Evolutionary conservation across 2,888 invertebrate genomes (phyloP), one percentile per base, ranked within the genome.

Genomic region (Megaustenia siamemsis): DNA sequence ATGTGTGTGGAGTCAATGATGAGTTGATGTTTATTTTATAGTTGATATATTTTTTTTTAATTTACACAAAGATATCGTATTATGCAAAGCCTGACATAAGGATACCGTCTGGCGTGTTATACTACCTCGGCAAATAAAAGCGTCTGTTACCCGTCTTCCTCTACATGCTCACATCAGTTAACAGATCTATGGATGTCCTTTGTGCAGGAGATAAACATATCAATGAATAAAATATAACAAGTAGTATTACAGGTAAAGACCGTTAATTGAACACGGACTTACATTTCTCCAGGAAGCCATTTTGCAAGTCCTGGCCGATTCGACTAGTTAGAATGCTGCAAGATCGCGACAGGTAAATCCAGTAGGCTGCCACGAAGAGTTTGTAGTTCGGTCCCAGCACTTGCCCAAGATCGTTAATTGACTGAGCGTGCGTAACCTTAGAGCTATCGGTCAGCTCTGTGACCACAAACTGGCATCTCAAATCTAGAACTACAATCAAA

Each of bases 291-390:
- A 77, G 32, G 1, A 40, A 43, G 4, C 75, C 63, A 32, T 28
- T 38, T 5, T 1, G n/a, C 21, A 76, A 28, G n/a, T 83, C 83
- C 5, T 66, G 18, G 24, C 0, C 28, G 28, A 83, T 45, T 21
- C 32, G 66, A 10, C 8, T 24, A 35, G 45, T 43, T 2, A 83
- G 53, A 8, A 53, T 35, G 43, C 68, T 56, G 38, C 83, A 83
- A 2, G 68, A n/a, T 35, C 53, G 1, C 24, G 53, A 5, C 53
- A 83, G 21, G 45, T n/a, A 83, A 15, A 68, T 45, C 83, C 83
- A 83, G 56, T 83, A 83, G 1, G 53, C 66, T 24, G 83, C 83
- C n/a, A 83, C 68, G n/a, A 83, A 83, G 1, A 83, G 28, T 5
- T 35, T 76, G 56, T 43, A 83, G 63, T 77, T 53, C 28, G 83